phyloP scores from a whole-genome alignment of 1,140 invertebrate species.

The Cheumatopsyche charites region DNA sequence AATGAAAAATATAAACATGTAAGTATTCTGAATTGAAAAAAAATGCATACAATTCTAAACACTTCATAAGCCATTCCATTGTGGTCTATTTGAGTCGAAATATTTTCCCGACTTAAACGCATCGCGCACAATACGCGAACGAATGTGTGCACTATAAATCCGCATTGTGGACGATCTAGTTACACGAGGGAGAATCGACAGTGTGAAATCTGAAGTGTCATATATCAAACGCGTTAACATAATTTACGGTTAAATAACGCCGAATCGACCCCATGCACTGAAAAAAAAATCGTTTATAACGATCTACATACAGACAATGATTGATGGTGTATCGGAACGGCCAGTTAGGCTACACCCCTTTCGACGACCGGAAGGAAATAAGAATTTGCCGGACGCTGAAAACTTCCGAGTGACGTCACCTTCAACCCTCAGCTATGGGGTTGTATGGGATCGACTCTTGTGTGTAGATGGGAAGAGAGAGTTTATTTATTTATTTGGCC shows the following conservation, averaged over 20 bases:
- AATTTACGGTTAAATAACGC: slow-evolving; percentile 4
- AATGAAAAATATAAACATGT: too few species aligned
- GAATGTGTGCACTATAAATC: background rate
- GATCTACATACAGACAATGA: too few species aligned
- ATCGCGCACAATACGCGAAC: background rate
- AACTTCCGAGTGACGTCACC: slow-evolving; percentile 33
- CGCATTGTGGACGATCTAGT: background rate
- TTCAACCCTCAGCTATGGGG: slow-evolving; percentile 11
- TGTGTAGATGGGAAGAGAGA: background rate
- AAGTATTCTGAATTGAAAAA: background rate
- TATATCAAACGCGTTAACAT: slow-evolving; percentile 9
- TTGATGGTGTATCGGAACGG: too few species aligned
- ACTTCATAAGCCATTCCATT: background rate
- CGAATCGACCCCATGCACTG: too few species aligned
- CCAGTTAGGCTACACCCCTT: too few species aligned
- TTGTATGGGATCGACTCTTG: background rate
- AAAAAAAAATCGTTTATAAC: too few species aligned
- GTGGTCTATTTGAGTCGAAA: slow-evolving; percentile 11
- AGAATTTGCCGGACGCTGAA: slow-evolving; percentile 14
- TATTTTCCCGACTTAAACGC: background rate
- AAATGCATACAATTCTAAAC: background rate
- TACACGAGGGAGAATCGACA: slow-evolving; percentile 3
- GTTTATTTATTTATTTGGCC: slow-evolving; percentile 49
- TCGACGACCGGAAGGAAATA: background rate
- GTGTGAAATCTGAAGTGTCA: slow-evolving; percentile 14